Percentiles rank a stretch among this genome's conserved stretches.
Conservation (phyloP, 2,888 invertebrate genomes). For the Dynastes maya region DNA sequence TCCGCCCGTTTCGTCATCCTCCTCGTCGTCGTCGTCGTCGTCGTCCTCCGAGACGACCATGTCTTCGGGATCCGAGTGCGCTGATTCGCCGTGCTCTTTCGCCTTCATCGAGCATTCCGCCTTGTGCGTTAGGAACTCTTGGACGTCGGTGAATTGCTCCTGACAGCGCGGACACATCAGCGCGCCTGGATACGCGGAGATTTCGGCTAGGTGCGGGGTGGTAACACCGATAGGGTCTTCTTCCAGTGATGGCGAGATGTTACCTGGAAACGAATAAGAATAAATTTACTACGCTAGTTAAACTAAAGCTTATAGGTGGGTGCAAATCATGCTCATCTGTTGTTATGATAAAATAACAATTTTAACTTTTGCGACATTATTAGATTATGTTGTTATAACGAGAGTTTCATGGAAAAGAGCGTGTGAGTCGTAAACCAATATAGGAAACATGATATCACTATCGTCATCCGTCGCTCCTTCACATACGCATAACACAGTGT, state of each 20-base stretch:
- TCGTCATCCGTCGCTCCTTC: too few relatives aligned
- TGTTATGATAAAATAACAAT: too few relatives aligned
- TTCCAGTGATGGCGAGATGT: constrained; percentile 80
- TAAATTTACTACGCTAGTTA: constrained; percentile 53
- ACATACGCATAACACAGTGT: too few relatives aligned
- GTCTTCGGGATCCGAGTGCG: constrained; percentile 82
- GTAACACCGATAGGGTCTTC: constrained; percentile 69
- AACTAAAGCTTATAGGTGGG: background rate
- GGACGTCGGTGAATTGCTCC: constrained; percentile 77
- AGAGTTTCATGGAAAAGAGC: too few relatives aligned
- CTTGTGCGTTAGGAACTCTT: constrained; percentile 78
- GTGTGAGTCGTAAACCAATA: too few relatives aligned
- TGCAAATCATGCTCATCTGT: too few relatives aligned
- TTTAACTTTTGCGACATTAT: too few relatives aligned
- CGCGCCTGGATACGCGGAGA: constrained; percentile 59
- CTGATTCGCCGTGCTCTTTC: constrained; percentile 77
- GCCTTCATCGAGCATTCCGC: constrained; percentile 77
- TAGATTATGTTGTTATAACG: too few relatives aligned
- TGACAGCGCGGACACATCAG: constrained; percentile 79
- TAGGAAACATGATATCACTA: too few relatives aligned
- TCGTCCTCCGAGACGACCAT: constrained; percentile 82
- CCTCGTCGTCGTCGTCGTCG: constrained; percentile 81
- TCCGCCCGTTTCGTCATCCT: constrained; percentile 74
- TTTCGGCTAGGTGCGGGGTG: constrained; percentile 51
- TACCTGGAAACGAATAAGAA: constrained; percentile 74